These are phyloP conservation scores for Chelonia mydas DNA, from an alignment of 2,797 vertebrate species.

Conservation along the genomic window DNA sequence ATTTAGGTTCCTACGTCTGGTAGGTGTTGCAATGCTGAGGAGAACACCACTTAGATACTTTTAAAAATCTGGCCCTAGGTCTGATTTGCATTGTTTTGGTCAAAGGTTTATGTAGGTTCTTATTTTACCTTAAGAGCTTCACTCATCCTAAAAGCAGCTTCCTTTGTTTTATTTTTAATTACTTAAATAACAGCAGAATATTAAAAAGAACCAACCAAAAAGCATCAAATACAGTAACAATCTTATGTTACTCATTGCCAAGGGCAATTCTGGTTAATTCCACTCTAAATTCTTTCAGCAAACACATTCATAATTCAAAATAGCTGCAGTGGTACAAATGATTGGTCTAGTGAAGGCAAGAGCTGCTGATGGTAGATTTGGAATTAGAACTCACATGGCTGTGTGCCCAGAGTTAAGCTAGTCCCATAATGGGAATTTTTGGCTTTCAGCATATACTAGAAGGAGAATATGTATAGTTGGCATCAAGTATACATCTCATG, in stretches of 20 bases:
- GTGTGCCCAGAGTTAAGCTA: neutral
- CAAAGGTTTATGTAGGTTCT: neutral
- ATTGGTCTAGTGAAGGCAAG: slow-evolving; percentile 1
- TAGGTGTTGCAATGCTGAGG: neutral
- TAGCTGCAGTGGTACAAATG: neutral
- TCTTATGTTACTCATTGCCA: slow-evolving; percentile 25
- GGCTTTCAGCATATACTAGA: neutral
- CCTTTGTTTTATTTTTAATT: neutral
- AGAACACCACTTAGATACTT: neutral
- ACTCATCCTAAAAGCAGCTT: neutral
- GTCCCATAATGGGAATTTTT: neutral
- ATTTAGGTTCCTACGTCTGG: neutral
- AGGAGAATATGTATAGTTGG: neutral
- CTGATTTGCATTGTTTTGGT: neutral
- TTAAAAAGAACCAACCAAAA: slow-evolving; percentile 1
- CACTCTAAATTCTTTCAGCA: neutral
- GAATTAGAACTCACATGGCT: slow-evolving; percentile 22
- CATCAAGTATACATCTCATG: neutral
- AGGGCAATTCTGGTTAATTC: slow-evolving; percentile 44
- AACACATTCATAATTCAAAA: slow-evolving; percentile 40
- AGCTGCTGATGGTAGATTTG: neutral
- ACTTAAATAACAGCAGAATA: neutral
- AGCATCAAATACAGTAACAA: slow-evolving; percentile 21
- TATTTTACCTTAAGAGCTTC: neutral
- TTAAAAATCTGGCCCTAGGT: neutral